A percentile compares a stretch with the other conserved stretches of the same genome.
Conservation (phyloP, 2,797 vertebrate species). For the Oceanodroma leucorhoa region DNA sequence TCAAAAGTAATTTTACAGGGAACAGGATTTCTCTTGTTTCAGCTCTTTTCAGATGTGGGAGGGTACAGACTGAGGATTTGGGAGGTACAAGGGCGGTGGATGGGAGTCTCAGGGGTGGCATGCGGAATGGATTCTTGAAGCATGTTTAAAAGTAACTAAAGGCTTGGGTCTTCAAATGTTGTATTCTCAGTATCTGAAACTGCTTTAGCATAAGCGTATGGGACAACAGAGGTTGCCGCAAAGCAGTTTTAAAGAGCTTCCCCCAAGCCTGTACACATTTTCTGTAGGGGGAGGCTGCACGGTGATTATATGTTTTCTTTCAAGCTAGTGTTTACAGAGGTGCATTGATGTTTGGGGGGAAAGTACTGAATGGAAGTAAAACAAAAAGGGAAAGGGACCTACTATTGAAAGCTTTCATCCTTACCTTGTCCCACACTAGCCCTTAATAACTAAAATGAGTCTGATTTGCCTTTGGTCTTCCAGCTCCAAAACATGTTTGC, state of each 20-base stretch:
- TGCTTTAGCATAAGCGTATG: conserved; percentile 29
- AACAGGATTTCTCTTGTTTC: neutral
- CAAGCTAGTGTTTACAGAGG: conserved; percentile 20
- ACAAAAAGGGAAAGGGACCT: neutral
- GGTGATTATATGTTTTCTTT: conserved; percentile 11
- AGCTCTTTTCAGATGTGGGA: conserved; percentile 4
- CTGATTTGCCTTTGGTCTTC: conserved; percentile 74
- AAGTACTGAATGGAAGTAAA: neutral
- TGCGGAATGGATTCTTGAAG: neutral
- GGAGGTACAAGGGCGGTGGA: conserved; percentile 33
- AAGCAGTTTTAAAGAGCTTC: neutral
- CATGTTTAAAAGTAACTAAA: conserved; percentile 58
- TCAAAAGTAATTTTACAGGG: neutral
- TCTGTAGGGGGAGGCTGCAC: neutral
- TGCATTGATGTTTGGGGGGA: neutral
- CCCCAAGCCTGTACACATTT: neutral
- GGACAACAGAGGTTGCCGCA: neutral
- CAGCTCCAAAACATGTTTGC: conserved; percentile 72
- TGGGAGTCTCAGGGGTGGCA: conserved; percentile 8
- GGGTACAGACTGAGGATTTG: conserved; percentile 20
- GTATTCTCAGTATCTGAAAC: conserved; percentile 63
- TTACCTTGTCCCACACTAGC: conserved; percentile 8
- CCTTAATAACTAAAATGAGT: conserved; percentile 36
- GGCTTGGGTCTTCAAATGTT: conserved; percentile 29
- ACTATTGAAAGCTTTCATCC: neutral